phyloP scores from a whole-genome alignment of 2,888 invertebrate species.

The Sipha maydis region DNA sequence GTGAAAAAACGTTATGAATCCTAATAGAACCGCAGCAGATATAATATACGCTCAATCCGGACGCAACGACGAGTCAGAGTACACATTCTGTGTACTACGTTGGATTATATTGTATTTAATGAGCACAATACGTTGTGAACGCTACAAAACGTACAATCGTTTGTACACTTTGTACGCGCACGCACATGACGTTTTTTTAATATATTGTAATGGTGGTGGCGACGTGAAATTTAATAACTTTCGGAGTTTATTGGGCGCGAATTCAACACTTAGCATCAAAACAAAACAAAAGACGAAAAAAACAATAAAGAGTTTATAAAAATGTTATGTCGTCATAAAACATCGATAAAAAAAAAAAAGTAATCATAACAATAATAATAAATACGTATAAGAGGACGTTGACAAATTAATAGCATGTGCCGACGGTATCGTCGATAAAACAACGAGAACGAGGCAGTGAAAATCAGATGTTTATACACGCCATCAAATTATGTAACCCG shows the following conservation, averaged over 20 bases:
- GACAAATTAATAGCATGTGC: conserved; percentile 59
- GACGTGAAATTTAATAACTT: conserved; percentile 18
- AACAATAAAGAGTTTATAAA: conserved; percentile 37
- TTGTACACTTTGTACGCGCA: neutral
- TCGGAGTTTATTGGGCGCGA: conserved; percentile 24
- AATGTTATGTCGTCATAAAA: conserved; percentile 35
- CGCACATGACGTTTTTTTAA: neutral
- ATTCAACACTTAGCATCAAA: conserved; percentile 10
- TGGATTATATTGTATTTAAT: neutral
- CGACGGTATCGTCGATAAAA: conserved; percentile 39
- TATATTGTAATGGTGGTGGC: neutral
- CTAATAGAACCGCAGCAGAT: neutral
- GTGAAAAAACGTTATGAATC: neutral
- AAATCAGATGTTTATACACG: conserved; percentile 42
- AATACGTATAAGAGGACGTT: conserved; percentile 1
- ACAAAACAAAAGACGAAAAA: conserved; percentile 6
- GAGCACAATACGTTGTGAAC: neutral
- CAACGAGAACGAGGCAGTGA: conserved; percentile 10
- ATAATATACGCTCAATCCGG: neutral
- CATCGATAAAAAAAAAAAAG: conserved; percentile 1
- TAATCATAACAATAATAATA: neutral
- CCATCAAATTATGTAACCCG: conserved; percentile 33
- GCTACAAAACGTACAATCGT: neutral
- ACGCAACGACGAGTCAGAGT: neutral
- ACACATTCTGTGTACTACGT: neutral